phyloP scores from a whole-genome alignment of 2,888 invertebrate species.

The Notocelia uddmanniana region DNA sequence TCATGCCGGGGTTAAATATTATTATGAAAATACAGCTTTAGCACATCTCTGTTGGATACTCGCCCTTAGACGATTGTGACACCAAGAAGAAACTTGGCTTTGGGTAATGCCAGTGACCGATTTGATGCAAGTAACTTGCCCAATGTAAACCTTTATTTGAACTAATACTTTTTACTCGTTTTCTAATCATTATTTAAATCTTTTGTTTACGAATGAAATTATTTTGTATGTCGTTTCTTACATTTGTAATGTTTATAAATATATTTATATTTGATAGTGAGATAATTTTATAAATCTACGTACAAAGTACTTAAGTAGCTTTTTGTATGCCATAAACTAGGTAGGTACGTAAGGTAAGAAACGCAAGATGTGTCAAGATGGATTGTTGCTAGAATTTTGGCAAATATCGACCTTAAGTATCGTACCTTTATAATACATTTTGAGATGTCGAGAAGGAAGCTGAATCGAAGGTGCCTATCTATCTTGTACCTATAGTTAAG shows the following conservation, averaged over 20 bases:
- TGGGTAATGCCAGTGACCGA: not conserved
- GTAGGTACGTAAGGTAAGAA: conserved; percentile 45
- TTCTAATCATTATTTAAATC: conserved; percentile 8
- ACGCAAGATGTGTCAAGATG: conserved; percentile 47
- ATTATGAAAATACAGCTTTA: too few relatives aligned
- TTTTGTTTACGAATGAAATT: conserved; percentile 15
- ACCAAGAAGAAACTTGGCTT: too few relatives aligned
- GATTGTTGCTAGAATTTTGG: conserved; percentile 4
- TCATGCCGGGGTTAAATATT: too few relatives aligned
- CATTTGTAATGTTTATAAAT: conserved; percentile 42
- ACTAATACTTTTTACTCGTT: not conserved
- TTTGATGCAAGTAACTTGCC: not conserved
- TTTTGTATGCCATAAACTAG: conserved; percentile 64
- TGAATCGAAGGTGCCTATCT: conserved; percentile 79
- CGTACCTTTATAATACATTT: conserved; percentile 59
- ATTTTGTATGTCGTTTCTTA: conserved; percentile 29
- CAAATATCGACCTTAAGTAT: conserved; percentile 17
- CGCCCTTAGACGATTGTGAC: too few relatives aligned
- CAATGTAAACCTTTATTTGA: conserved; percentile 3
- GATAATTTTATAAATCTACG: conserved; percentile 64
- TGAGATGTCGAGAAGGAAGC: conserved; percentile 59
- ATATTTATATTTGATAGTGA: conserved; percentile 55
- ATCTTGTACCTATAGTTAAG: conserved; percentile 35
- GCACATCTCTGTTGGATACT: too few relatives aligned
- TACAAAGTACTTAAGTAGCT: conserved; percentile 73